Conservation (phyloP, 2,113 vertebrate species). For the Gallinago paraguaiae region DNA sequence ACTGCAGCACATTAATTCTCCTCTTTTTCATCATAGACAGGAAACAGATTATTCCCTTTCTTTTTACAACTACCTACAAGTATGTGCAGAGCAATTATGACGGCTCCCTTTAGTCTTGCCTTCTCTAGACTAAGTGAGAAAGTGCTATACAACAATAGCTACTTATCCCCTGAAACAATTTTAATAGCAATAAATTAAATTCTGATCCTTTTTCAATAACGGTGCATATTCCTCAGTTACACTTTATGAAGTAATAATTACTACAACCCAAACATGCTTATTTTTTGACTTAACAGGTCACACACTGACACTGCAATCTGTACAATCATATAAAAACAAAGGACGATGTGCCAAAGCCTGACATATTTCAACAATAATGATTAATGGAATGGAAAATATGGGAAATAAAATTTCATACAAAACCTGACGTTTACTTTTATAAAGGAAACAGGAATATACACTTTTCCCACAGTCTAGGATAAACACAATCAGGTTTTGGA, state of each 20-base stretch:
- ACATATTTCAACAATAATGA: constrained; percentile 71
- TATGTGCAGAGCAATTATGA: background rate
- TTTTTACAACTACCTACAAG: background rate
- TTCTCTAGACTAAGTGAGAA: background rate
- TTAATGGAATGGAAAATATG: constrained; percentile 73
- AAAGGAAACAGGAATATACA: constrained; percentile 76
- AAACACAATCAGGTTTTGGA: constrained; percentile 74
- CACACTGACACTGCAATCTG: constrained; percentile 62
- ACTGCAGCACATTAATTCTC: background rate
- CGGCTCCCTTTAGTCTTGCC: background rate
- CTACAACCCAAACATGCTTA: constrained; percentile 4
- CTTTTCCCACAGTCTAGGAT: constrained; percentile 72
- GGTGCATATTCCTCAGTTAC: background rate
- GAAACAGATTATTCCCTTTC: background rate
- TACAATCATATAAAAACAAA: constrained; percentile 69
- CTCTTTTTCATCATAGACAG: background rate
- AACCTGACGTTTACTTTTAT: constrained; percentile 73
- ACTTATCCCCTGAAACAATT: background rate
- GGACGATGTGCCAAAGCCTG: constrained; percentile 59
- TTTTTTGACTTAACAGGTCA: constrained; percentile 59
- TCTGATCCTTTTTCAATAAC: background rate
- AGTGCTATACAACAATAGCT: background rate
- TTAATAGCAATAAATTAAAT: constrained; percentile 7
- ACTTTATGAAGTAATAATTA: constrained; percentile 42
- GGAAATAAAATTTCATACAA: constrained; percentile 77